Evolutionary conservation across 2,888 invertebrate genomes (phyloP).

Genomic region (Balanococcus diminutus): DNA sequence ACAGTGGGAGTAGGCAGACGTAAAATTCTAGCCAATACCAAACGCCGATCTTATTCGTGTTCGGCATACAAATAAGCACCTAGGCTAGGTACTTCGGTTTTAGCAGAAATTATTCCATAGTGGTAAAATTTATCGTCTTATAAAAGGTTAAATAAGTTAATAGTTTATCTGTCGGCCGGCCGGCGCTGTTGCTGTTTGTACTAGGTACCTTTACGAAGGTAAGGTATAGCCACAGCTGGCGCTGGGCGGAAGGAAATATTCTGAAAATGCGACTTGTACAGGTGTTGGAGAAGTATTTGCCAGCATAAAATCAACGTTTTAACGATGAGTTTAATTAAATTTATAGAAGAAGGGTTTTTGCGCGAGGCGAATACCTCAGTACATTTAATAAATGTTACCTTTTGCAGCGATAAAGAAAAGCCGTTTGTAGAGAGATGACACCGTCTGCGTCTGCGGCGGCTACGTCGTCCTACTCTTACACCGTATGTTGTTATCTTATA

Average conservation of each 20-base stretch:
- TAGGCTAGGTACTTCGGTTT: neutral
- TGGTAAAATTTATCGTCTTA: slow-evolving; percentile 21
- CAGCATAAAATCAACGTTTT: slow-evolving; percentile 54
- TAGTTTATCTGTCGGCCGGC: neutral
- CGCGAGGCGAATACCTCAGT: slow-evolving; percentile 47
- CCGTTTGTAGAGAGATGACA: slow-evolving; percentile 45
- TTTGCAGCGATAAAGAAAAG: slow-evolving; percentile 44
- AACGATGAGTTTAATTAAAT: slow-evolving; percentile 55
- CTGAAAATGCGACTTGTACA: slow-evolving; percentile 46
- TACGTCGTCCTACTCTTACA: no score
- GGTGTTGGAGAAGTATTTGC: slow-evolving; percentile 33
- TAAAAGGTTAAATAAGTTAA: slow-evolving; percentile 34
- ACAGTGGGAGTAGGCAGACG: no score
- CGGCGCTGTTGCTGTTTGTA: neutral
- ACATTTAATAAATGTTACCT: slow-evolving; percentile 54
- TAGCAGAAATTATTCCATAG: neutral
- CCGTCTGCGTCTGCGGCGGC: neutral
- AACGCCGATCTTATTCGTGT: neutral
- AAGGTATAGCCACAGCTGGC: slow-evolving; percentile 19
- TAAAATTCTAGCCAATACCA: no score
- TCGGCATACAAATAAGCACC: slow-evolving; percentile 21
- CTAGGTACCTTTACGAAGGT: neutral
- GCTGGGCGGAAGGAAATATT: slow-evolving; percentile 40
- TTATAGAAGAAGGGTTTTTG: slow-evolving; percentile 50
- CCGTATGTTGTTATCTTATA: slow-evolving; percentile 43